phyloP scores from a whole-genome alignment of 1,140 invertebrate genomes.

The Nasonia giraulti region DNA sequence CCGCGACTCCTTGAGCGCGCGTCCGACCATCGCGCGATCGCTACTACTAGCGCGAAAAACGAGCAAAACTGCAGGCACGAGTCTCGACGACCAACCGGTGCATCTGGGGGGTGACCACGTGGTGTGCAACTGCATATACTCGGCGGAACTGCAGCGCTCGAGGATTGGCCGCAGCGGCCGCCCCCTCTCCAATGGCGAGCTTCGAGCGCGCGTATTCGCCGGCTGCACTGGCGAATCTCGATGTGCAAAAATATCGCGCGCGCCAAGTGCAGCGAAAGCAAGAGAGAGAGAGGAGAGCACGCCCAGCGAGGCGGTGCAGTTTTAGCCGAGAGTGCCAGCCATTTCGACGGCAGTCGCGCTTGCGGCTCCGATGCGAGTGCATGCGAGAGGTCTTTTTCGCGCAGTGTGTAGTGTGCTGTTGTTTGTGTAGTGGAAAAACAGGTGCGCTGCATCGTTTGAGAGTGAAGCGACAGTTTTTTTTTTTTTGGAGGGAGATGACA shows the following conservation, averaged over 20 bases:
- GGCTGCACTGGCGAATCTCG: conserved; percentile 43
- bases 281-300: conserved; percentile 4
- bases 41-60: neutral
- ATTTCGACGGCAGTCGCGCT: neutral
- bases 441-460: too few relatives aligned
- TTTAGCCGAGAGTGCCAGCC: neutral
- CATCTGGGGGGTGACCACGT: neutral
- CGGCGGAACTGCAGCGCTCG: conserved; percentile 53
- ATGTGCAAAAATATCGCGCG: conserved; percentile 41
- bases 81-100: too few relatives aligned
- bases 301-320: neutral
- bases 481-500: too few relatives aligned
- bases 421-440: neutral
- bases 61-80: neutral
- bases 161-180: conserved; percentile 31
- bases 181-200: conserved; percentile 38
- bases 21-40: neutral
- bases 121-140: conserved; percentile 24
- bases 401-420: too few relatives aligned
- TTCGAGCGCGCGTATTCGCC: conserved; percentile 34
- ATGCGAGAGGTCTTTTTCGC: neutral
- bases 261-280: conserved; percentile 36
- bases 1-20: neutral
- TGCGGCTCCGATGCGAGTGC: neutral
- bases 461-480: too few relatives aligned